A percentile compares a stretch with the other conserved stretches of the same genome.
phyloP scores from a whole-genome alignment of 2,888 invertebrate species.

The Agrochola circellaris region DNA sequence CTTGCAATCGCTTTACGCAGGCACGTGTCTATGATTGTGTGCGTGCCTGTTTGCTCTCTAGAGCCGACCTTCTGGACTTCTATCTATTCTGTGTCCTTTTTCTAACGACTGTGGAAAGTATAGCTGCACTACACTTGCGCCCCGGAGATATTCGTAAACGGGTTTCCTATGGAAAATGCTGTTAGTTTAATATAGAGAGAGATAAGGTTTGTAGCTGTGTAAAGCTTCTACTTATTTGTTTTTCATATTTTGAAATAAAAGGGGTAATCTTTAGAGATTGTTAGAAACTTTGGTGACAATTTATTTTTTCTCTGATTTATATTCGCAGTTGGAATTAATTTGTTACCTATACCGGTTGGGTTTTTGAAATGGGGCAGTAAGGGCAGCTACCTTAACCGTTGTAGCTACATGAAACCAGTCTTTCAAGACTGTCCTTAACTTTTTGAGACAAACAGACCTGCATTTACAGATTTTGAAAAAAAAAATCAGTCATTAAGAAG shows the following conservation, averaged over 20 bases:
- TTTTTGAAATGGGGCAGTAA: no score
- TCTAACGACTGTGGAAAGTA: slow-evolving; percentile 44
- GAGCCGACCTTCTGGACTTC: background rate
- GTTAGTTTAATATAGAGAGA: slow-evolving; percentile 56
- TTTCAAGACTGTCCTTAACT: no score
- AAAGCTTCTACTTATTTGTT: slow-evolving; percentile 7
- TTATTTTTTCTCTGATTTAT: background rate
- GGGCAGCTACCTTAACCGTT: no score
- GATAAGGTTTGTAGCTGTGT: slow-evolving; percentile 27
- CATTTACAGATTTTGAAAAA: no score
- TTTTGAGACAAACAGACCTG: no score
- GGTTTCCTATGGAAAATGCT: slow-evolving; percentile 54
- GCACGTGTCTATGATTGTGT: background rate
- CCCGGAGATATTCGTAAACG: slow-evolving; percentile 51
- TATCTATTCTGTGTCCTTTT: slow-evolving; percentile 38
- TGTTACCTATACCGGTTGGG: no score
- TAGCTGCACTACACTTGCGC: slow-evolving; percentile 39
- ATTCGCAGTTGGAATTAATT: no score
- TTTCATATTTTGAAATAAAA: slow-evolving; percentile 10
- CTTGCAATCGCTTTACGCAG: background rate
- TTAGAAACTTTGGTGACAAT: background rate
- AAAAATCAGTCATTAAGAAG: no score
- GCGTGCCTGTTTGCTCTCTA: background rate
- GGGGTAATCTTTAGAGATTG: background rate
- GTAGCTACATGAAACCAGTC: no score